Evolutionary conservation across 2,113 vertebrate genomes (phyloP), one percentile per base, ranked within the genome.

Genomic region (Bagarius yarrelli): DNA sequence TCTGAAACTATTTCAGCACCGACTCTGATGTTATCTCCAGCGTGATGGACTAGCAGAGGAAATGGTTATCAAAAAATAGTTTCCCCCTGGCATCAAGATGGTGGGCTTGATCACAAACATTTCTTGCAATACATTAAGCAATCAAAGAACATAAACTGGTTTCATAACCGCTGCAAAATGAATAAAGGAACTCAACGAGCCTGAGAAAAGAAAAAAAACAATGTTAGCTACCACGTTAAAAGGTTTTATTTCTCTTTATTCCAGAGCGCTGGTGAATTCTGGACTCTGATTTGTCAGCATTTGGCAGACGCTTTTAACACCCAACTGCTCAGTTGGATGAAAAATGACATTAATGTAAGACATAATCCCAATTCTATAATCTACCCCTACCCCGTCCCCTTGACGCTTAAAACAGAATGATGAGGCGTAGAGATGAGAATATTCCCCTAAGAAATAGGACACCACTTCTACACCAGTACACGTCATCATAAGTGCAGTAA

Each of bases 51-150:
- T 3, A 53, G 78, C 21, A 67, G 47, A 84, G 84, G 81, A 86
- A 85, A 84, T 76, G 70, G 64, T 82, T 66, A 79, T 82, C 59
- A 78, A 47, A 81, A 75, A 60, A 60, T 66, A 27, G 78, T 73
- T 81, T 84, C 73, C 57, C 52, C 40, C 71, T 57, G 66, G 77
- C 76, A 64, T 61, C 57, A 27, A 11, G 27, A 81, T 71, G 44
- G 25, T 30, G 81, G 53, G 27, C 78, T 56, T 12, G 27, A 8
- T 5, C 18, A 55, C 32, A 11, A 53, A 59, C 4, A 47, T 30
- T 57, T 70, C 53, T 44, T 30, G 61, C 64, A 70, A 27, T 55
- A 44, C 30, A 27, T 61, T 63, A 23, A 12, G 77, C 52, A 67
- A 56, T 57, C n/a, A 56, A 25, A 79, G 15, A 67, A 67, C 47